Conservation (phyloP, 2,113 vertebrate species). For the Periophthalmus modestus region DNA sequence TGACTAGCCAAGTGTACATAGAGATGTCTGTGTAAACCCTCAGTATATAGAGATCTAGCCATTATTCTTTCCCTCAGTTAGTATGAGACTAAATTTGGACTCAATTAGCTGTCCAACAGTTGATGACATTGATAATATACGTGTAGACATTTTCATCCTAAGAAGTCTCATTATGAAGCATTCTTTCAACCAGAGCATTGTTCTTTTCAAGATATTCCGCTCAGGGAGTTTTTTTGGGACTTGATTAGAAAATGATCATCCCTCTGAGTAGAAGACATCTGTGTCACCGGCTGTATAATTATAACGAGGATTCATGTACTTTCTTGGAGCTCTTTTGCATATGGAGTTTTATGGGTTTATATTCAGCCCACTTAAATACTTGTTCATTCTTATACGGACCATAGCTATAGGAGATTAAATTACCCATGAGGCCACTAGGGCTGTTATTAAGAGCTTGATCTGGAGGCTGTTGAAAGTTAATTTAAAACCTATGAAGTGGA, state of each 20-base stretch:
- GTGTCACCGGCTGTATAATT: slow-evolving; percentile 41
- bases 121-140: slow-evolving; percentile 1
- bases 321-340: not conserved
- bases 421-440: not conserved
- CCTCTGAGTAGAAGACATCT: slow-evolving; percentile 20
- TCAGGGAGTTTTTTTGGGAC: slow-evolving; percentile 10
- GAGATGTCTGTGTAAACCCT: too few relatives aligned
- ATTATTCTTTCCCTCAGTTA: not conserved
- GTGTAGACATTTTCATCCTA: not conserved
- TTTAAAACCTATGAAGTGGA: not conserved
- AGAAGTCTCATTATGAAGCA: slow-evolving; percentile 12
- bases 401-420: not conserved
- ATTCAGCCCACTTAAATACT: not conserved
- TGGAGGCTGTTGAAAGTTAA: not conserved
- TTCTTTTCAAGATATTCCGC: slow-evolving; percentile 6
- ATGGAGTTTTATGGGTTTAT: not conserved
- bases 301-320: slow-evolving; percentile 25
- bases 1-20: not conserved
- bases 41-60: not conserved
- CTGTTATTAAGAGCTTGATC: not conserved
- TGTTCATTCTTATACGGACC: not conserved
- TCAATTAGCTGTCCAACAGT: not conserved
- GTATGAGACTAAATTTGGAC: not conserved
- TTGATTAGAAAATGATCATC: slow-evolving; percentile 44
- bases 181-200: slow-evolving; percentile 3